Conservation (phyloP, 2,888 invertebrate genomes). For the Arge pagana region DNA sequence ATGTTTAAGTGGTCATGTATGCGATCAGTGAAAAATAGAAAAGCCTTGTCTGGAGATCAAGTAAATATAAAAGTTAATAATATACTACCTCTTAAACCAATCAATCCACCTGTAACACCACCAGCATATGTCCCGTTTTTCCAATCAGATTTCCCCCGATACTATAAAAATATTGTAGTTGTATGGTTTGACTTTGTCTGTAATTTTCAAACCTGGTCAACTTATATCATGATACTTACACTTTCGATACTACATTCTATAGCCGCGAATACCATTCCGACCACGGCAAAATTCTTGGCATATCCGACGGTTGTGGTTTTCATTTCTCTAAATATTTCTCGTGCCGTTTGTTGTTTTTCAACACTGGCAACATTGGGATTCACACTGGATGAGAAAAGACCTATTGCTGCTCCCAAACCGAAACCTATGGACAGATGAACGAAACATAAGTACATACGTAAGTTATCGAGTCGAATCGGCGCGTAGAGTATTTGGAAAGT, state of each 20-base stretch:
- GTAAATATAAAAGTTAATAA: too few relatives aligned
- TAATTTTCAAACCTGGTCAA: constrained; percentile 19
- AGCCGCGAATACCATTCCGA: constrained; percentile 92
- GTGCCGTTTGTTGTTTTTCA: constrained; percentile 81
- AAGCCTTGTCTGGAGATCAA: too few relatives aligned
- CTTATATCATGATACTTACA: constrained; percentile 61
- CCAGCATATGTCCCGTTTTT: constrained; percentile 96
- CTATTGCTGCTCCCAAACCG: constrained; percentile 92
- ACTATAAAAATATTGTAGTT: constrained; percentile 53
- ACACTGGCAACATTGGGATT: constrained; percentile 82
- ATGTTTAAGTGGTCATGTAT: too few relatives aligned
- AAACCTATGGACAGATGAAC: constrained; percentile 75
- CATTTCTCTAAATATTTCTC: constrained; percentile 91
- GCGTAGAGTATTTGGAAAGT: too few relatives aligned
- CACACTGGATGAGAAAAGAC: constrained; percentile 94
- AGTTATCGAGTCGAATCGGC: too few relatives aligned
- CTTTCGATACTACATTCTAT: constrained; percentile 95
- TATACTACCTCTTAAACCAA: constrained; percentile 78
- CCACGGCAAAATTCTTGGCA: constrained; percentile 96
- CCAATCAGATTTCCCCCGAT: constrained; percentile 94
- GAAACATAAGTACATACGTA: constrained; percentile 1
- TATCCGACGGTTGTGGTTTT: constrained; percentile 87
- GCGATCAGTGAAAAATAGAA: too few relatives aligned
- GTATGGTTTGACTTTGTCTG: background rate
- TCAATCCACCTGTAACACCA: constrained; percentile 90